These are phyloP conservation scores for Danaus plexippus DNA, from an alignment of 1,140 invertebrate genomes.

Conservation along the genomic window DNA sequence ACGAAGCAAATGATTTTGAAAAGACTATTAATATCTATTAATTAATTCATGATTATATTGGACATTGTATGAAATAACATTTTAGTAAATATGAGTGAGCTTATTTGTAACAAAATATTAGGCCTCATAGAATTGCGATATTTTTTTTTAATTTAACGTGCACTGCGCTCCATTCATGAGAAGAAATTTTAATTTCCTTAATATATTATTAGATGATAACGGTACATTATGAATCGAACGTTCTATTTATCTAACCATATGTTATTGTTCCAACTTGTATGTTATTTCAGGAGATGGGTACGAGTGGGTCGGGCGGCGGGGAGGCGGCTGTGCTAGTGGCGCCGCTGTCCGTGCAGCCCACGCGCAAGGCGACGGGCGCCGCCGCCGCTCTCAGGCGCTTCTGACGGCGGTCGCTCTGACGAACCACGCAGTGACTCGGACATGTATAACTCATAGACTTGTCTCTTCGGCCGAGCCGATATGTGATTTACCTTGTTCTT, in stretches of 20 bases:
- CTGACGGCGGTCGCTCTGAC: constrained; percentile 45
- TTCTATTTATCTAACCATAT: background rate
- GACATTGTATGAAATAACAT: too few species aligned
- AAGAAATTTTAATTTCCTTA: too few species aligned
- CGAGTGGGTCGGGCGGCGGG: constrained; percentile 71
- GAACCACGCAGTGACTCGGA: constrained; percentile 23
- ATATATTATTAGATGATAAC: too few species aligned
- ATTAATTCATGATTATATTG: too few species aligned
- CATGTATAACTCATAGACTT: constrained; percentile 3
- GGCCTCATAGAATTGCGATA: too few species aligned
- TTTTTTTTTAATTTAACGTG: too few species aligned
- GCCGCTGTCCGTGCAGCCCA: constrained; percentile 85
- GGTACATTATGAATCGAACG: too few species aligned
- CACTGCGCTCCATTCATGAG: too few species aligned
- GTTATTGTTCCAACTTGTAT: background rate
- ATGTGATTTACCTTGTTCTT: constrained; percentile 1
- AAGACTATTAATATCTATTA: too few species aligned
- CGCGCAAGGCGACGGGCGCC: constrained; percentile 74
- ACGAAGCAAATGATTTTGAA: too few species aligned
- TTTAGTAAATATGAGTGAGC: too few species aligned
- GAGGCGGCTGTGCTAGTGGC: constrained; percentile 78
- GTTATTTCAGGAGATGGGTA: constrained; percentile 50
- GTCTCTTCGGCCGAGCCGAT: constrained; percentile 1
- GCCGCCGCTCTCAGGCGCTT: constrained; percentile 57
- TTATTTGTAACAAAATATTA: too few species aligned